phyloP scores from a whole-genome alignment of 2,888 invertebrate species.

The Callyntrura guangdongensis region DNA sequence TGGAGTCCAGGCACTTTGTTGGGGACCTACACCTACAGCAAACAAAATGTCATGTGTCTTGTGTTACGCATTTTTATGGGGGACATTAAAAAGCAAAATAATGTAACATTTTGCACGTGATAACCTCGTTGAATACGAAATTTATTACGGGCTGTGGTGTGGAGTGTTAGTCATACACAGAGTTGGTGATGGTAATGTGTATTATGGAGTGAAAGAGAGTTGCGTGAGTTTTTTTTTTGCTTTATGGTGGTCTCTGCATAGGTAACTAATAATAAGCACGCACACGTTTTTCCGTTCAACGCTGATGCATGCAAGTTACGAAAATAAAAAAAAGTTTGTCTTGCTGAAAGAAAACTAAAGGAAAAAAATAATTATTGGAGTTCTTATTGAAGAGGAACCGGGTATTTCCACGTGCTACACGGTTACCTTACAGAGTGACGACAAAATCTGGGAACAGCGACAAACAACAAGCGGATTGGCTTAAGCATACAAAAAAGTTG shows the following conservation, averaged over 20 bases:
- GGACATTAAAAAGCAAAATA: background rate
- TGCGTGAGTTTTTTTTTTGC: slow-evolving; percentile 15
- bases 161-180: background rate
- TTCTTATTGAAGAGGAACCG: too few relatives aligned
- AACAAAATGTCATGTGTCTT: background rate
- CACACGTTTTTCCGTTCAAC: background rate
- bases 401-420: too few relatives aligned
- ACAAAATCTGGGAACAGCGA: too few relatives aligned
- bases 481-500: too few relatives aligned
- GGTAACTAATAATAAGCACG: background rate
- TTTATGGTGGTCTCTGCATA: background rate
- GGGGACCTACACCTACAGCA: background rate
- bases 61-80: background rate
- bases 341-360: too few relatives aligned
- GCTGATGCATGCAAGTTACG: background rate
- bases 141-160: background rate
- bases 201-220: too few relatives aligned
- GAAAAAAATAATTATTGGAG: too few relatives aligned
- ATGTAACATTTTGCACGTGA: slow-evolving; percentile 16
- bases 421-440: too few relatives aligned
- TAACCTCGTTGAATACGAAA: background rate
- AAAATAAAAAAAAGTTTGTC: too few relatives aligned
- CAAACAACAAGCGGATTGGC: too few relatives aligned
- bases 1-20: background rate
- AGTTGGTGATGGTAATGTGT: background rate